These are phyloP conservation scores for Diorhabda sublineata DNA, from an alignment of 1,140 invertebrate species.

Conservation along the genomic window DNA sequence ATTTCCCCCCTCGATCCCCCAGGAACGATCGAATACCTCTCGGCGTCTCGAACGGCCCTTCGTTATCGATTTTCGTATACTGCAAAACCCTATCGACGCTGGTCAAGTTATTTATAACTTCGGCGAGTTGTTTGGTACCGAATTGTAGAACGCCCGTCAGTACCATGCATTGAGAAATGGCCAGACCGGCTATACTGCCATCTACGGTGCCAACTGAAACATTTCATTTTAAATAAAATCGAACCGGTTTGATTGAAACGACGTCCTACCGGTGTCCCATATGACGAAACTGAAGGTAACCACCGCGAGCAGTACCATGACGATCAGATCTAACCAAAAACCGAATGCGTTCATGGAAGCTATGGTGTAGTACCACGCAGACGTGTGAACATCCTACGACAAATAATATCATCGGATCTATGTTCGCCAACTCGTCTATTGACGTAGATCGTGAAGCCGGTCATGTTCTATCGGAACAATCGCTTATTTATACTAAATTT, in stretches of 20 bases:
- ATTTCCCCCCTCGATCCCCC: conserved; percentile 37
- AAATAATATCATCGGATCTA: too few species aligned
- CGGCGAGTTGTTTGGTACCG: conserved; percentile 76
- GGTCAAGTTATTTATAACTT: conserved; percentile 80
- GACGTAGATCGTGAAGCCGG: too few species aligned
- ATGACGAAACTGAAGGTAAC: background rate
- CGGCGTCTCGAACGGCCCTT: conserved; percentile 49
- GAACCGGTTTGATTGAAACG: too few species aligned
- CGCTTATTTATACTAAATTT: background rate
- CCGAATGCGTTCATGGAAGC: background rate
- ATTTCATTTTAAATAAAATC: too few species aligned
- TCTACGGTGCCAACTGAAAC: conserved; percentile 24
- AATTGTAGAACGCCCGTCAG: conserved; percentile 83
- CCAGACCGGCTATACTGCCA: conserved; percentile 68
- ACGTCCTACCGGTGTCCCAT: background rate
- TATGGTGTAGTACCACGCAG: background rate
- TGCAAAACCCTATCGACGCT: conserved; percentile 75
- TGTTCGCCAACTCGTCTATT: too few species aligned
- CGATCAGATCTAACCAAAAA: background rate
- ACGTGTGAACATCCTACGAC: background rate
- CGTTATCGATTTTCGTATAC: conserved; percentile 64
- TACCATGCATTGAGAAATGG: conserved; percentile 75
- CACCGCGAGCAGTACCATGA: background rate
- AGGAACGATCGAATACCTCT: conserved; percentile 56
- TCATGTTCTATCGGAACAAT: too few species aligned